These are phyloP conservation scores for Rutilus rutilus DNA, from an alignment of 2,113 vertebrate species.

Conservation along the genomic window DNA sequence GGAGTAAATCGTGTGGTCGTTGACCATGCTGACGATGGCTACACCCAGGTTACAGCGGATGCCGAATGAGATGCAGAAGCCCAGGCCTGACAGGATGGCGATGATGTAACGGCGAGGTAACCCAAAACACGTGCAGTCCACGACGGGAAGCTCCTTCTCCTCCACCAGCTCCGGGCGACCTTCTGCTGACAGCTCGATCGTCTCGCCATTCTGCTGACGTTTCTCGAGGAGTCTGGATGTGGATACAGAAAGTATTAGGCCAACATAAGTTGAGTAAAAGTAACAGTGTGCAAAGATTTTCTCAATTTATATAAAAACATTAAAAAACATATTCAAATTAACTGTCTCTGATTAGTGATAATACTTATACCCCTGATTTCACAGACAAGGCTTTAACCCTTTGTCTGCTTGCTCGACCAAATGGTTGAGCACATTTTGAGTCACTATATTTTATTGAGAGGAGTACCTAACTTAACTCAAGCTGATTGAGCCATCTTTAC, in stretches of 20 bases:
- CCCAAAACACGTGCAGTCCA: constrained; percentile 92
- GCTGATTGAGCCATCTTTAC: no score
- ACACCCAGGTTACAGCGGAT: constrained; percentile 94
- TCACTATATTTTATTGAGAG: no score
- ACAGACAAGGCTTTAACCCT: no score
- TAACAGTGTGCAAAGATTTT: not conserved
- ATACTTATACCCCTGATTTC: no score
- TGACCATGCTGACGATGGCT: constrained; percentile 96
- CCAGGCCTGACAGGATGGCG: constrained; percentile 90
- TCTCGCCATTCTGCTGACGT: constrained; percentile 85
- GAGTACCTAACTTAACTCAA: no score
- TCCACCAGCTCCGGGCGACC: constrained; percentile 82
- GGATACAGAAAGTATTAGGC: not conserved
- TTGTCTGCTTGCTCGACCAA: no score
- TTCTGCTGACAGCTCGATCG: constrained; percentile 87
- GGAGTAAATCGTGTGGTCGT: constrained; percentile 86
- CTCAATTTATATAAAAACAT: not conserved
- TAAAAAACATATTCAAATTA: not conserved
- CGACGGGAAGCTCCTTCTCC: constrained; percentile 85
- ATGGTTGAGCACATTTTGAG: no score
- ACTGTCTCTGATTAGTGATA: no score
- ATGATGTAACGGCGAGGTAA: constrained; percentile 91
- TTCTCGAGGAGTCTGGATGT: constrained; percentile 83
- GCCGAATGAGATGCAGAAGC: constrained; percentile 94
- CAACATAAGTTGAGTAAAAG: not conserved